Conservation (phyloP, 2,113 vertebrate species). For the Cygnus buccinator region DNA sequence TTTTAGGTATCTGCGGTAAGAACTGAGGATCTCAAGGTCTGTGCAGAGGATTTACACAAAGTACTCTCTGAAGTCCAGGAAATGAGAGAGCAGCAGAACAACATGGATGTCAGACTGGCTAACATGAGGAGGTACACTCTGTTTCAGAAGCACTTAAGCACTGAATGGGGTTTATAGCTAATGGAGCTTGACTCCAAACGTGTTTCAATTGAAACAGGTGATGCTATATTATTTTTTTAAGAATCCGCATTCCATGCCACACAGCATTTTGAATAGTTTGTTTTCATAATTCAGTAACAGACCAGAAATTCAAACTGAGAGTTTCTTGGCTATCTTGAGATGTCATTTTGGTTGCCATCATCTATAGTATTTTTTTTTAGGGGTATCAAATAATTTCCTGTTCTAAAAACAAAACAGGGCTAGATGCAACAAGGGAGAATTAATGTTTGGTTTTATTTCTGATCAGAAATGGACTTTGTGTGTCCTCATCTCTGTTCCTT, state of each 20-base stretch:
- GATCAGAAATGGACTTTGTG: background rate
- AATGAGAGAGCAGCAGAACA: slow-evolving; percentile 71
- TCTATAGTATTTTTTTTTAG: background rate
- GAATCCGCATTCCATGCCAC: background rate
- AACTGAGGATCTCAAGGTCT: slow-evolving; percentile 66
- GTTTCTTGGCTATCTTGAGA: background rate
- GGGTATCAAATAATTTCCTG: background rate
- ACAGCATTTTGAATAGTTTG: background rate
- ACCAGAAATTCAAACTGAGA: background rate
- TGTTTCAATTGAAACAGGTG: slow-evolving; percentile 41
- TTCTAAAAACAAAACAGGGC: background rate
- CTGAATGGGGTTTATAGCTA: background rate
- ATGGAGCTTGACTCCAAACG: background rate
- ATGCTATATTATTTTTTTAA: background rate
- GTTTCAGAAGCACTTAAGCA: background rate
- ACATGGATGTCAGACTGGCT: slow-evolving; percentile 68
- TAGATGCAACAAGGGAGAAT: background rate
- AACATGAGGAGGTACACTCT: slow-evolving; percentile 75
- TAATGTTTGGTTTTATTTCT: background rate
- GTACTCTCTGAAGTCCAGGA: slow-evolving; percentile 73
- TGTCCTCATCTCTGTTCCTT: background rate
- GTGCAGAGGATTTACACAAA: slow-evolving; percentile 69
- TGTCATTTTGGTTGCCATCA: background rate
- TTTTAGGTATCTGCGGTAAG: slow-evolving; percentile 71
- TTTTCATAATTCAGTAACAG: background rate